Evolutionary conservation across 2,113 vertebrate genomes (phyloP).

Genomic region (Apodemus sylvaticus): DNA sequence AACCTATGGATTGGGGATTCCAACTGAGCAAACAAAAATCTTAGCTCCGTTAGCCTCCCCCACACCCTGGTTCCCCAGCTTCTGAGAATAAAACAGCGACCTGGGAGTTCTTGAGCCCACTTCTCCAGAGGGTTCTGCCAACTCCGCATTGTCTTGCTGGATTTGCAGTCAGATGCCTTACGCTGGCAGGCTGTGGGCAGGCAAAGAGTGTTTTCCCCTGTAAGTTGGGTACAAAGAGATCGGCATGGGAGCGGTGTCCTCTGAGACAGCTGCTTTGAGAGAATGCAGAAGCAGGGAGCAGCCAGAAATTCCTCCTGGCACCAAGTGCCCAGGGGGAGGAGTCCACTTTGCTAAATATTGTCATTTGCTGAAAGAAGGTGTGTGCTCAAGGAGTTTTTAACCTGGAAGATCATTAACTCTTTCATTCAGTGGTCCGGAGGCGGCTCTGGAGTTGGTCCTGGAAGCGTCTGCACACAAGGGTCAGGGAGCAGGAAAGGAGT

Average conservation of each 20-base stretch:
- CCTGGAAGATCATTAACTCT: slow-evolving; percentile 73
- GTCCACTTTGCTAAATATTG: slow-evolving; percentile 75
- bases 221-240: slow-evolving; percentile 72
- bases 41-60: background rate
- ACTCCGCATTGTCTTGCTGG: slow-evolving; percentile 46
- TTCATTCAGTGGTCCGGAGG: slow-evolving; percentile 10
- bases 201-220: slow-evolving; percentile 65
- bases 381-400: slow-evolving; percentile 75
- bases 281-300: slow-evolving; percentile 14
- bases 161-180: slow-evolving; percentile 62
- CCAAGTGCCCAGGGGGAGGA: slow-evolving; percentile 81
- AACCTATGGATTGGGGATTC: background rate
- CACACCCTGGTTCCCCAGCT: background rate
- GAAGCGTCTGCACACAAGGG: slow-evolving; percentile 65
- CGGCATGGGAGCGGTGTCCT: slow-evolving; percentile 59
- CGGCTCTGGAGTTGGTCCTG: slow-evolving; percentile 42
- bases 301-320: slow-evolving; percentile 65
- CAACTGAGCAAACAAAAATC: background rate
- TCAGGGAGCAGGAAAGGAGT: slow-evolving; percentile 57
- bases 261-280: slow-evolving; percentile 43
- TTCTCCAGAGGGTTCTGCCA: slow-evolving; percentile 60
- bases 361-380: slow-evolving; percentile 81
- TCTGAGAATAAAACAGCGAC: slow-evolving; percentile 47
- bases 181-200: slow-evolving; percentile 65
- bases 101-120: slow-evolving; percentile 18